These are phyloP conservation scores for Lamprotornis superbus DNA, from an alignment of 2,113 vertebrate species.

Conservation along the genomic window DNA sequence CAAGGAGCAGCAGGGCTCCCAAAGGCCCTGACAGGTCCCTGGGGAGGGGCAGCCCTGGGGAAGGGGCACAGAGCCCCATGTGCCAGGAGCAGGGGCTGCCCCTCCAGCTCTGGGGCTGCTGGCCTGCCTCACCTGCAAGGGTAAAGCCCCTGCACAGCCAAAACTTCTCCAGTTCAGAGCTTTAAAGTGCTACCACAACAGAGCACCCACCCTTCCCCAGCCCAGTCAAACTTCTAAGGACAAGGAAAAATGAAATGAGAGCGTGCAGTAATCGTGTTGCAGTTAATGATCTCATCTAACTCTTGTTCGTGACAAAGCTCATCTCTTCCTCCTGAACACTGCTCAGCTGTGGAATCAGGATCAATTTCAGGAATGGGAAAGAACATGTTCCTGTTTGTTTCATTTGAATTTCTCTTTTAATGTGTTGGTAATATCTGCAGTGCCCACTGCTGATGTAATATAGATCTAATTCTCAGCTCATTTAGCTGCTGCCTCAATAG, in stretches of 20 bases:
- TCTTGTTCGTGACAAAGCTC: not conserved
- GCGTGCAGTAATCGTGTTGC: not conserved
- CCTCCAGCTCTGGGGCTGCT: not conserved
- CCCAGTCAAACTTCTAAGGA: not conserved
- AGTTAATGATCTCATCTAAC: not conserved
- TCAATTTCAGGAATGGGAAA: constrained; percentile 16
- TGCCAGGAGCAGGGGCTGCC: not conserved
- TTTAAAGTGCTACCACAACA: not conserved
- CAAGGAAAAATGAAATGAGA: not conserved
- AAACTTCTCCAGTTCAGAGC: not conserved
- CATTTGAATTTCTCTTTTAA: constrained; percentile 63
- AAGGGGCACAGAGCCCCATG: not conserved
- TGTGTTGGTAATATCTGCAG: constrained; percentile 48
- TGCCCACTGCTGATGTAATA: constrained; percentile 59
- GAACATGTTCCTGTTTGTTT: constrained; percentile 42
- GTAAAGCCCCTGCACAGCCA: fast-evolving
- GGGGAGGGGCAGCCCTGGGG: not conserved
- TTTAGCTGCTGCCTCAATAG: constrained; percentile 60
- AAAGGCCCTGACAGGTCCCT: not conserved
- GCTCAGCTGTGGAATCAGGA: not conserved
- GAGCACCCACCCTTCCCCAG: not conserved
- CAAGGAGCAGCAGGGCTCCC: not conserved
- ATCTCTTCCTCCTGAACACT: not conserved
- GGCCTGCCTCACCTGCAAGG: not conserved
- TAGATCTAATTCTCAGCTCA: constrained; percentile 64